These are phyloP conservation scores for Syngnathus scovelli DNA, from an alignment of 2,113 vertebrate species.

Conservation along the genomic window DNA sequence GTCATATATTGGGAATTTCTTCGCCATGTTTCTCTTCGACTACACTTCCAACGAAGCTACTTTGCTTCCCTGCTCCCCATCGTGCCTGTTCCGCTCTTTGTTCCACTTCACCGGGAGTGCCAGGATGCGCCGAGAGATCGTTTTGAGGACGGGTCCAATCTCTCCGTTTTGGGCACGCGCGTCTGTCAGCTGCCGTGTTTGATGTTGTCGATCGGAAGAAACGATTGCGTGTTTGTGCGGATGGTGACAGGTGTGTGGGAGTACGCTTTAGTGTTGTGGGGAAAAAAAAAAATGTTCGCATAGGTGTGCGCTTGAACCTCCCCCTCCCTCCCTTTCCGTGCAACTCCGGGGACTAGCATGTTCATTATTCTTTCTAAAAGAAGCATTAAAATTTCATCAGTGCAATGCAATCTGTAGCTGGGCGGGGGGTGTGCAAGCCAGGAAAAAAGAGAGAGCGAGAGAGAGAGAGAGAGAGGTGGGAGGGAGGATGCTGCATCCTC, in stretches of 20 bases:
- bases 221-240: conserved; percentile 33
- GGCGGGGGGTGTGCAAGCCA: conserved; percentile 48
- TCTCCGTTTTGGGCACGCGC: conserved; percentile 21
- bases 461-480: conserved; percentile 35
- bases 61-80: conserved; percentile 30
- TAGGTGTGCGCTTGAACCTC: conserved; percentile 39
- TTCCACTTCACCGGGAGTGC: conserved; percentile 47
- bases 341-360: conserved; percentile 64
- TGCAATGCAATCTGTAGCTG: conserved; percentile 69
- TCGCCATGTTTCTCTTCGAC: neutral
- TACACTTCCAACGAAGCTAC: neutral
- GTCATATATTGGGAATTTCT: neutral
- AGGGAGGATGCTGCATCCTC: conserved; percentile 50
- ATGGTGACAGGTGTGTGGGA: conserved; percentile 22
- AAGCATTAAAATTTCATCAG: conserved; percentile 83
- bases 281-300: conserved; percentile 4
- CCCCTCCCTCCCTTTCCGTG: conserved; percentile 20
- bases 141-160: conserved; percentile 50
- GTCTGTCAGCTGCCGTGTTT: conserved; percentile 39
- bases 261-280: conserved; percentile 12
- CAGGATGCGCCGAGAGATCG: conserved; percentile 36
- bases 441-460: conserved; percentile 17
- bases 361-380: conserved; percentile 81
- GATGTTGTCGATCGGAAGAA: conserved; percentile 37
- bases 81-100: conserved; percentile 56